Base-by-base conservation (phyloP, 1,140 invertebrate genomes). In the Anoplolepis gracilipes region DNA sequence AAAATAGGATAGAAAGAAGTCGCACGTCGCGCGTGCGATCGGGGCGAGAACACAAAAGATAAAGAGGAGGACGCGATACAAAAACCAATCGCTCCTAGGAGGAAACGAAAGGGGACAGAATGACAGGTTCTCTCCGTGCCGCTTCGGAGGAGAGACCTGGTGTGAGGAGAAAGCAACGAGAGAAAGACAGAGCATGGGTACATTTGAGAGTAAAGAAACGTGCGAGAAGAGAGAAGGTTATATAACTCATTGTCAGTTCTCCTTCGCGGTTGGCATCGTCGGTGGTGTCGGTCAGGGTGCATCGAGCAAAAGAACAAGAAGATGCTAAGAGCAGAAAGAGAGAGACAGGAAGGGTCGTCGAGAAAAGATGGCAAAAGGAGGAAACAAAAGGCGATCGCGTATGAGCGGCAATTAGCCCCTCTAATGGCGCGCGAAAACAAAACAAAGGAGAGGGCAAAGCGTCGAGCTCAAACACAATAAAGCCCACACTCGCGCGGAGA, bases 371-470 rank as follows among this genome's bases (percentile, higher is more conserved):
- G 89, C 89, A 91, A 91, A 92, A 90, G 90, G 88, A 91, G 91
- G 90, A 90, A 92, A 93, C 91, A 93, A 94, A 94, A 94, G 93
- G 93, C 92, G 92, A 93, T 93, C 93, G 92, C 93, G 93, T 93
- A 94, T 94, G 92, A 93, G 91, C 93, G 93, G 92, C 93, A 94
- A 94, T 94, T 94, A 94, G 93, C 92, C 89, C 92, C 91, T 94
- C 93, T 94, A 94, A 94, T 94, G 93, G 93, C 89, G 92, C 92
- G 92, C 92, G 92, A 94, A 49, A 94, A 92, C 91, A 94, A 94
- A 94, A 94, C 93, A 94, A 94, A 94, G 92, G 94, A 92, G 46
- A 49, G 16, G 16, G 85, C 84, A 85, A 86, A 90, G 84, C 88
- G 90, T 89, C 88, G 89, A 90, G 91, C 90, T 91, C 92, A 91